These are phyloP conservation scores for Anodontia alba DNA, from an alignment of 2,888 invertebrate genomes.

Conservation along the genomic window DNA sequence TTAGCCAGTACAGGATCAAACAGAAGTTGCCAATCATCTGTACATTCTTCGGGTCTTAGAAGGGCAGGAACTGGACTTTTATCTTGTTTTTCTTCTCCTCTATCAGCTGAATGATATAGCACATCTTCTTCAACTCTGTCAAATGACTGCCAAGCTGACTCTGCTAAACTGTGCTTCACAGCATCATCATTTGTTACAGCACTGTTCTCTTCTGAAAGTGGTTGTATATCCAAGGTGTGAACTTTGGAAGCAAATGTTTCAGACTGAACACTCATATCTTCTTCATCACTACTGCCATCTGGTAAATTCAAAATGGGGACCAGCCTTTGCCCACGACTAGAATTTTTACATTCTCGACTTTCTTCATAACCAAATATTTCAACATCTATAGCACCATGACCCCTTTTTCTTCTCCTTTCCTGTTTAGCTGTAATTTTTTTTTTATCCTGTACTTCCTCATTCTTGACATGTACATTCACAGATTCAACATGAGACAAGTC, in stretches of 20 bases:
- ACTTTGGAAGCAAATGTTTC: background rate
- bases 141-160: background rate
- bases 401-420: slow-evolving; percentile 51
- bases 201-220: background rate
- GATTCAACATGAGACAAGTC: slow-evolving; percentile 46
- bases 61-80: background rate
- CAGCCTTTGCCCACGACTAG: slow-evolving; percentile 53
- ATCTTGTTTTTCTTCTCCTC: background rate
- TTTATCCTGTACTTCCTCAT: background rate
- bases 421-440: slow-evolving; percentile 36
- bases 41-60: slow-evolving; percentile 14
- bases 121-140: background rate
- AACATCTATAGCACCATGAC: slow-evolving; percentile 72
- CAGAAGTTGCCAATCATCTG: slow-evolving; percentile 58
- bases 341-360: slow-evolving; percentile 61
- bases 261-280: slow-evolving; percentile 33
- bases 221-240: background rate
- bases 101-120: background rate
- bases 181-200: background rate
- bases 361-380: slow-evolving; percentile 77
- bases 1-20: slow-evolving; percentile 41
- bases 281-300: slow-evolving; percentile 72
- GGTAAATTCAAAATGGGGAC: slow-evolving; percentile 73
- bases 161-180: background rate
- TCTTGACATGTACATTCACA: slow-evolving; percentile 18